Conservation (phyloP, 92 coral and sea anemone genomes). For the Porites evermanni region DNA sequence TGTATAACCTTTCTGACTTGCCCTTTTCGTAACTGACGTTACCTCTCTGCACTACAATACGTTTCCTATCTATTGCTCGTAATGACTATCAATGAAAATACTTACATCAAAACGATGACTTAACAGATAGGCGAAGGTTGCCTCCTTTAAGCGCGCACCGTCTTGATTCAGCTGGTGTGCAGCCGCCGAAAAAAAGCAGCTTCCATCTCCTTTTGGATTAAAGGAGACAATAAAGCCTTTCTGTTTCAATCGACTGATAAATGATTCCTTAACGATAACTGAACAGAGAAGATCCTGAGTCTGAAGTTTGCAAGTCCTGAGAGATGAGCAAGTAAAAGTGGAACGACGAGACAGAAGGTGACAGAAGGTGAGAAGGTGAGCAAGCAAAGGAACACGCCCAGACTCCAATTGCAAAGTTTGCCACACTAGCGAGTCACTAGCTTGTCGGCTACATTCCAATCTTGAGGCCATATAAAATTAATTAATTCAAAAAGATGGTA, state of each 20-base stretch:
- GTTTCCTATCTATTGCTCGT: neutral
- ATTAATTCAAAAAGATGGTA: too few species aligned
- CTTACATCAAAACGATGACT: constrained; percentile 57
- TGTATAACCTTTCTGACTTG: constrained; percentile 12
- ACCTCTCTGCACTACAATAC: constrained; percentile 15
- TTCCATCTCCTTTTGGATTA: constrained; percentile 59
- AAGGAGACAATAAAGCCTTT: constrained; percentile 51
- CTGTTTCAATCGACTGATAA: neutral
- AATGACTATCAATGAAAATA: constrained; percentile 8
- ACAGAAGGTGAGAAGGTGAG: accelerated
- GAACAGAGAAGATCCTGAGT: too few species aligned
- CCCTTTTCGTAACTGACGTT: constrained; percentile 27
- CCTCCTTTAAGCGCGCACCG: constrained; percentile 18
- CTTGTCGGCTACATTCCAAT: too few species aligned
- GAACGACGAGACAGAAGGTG: too few species aligned
- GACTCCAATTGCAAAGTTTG: too few species aligned
- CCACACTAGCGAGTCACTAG: too few species aligned
- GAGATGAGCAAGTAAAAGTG: too few species aligned
- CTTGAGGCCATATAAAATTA: too few species aligned
- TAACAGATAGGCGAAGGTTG: constrained; percentile 37
- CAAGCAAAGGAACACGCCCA: too few species aligned
- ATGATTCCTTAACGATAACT: too few species aligned
- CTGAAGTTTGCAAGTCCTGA: too few species aligned
- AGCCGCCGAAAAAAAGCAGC: constrained; percentile 48
- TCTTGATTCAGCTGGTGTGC: constrained; percentile 41